Conservation (phyloP, 2,113 vertebrate genomes). For the Scomber japonicus region DNA sequence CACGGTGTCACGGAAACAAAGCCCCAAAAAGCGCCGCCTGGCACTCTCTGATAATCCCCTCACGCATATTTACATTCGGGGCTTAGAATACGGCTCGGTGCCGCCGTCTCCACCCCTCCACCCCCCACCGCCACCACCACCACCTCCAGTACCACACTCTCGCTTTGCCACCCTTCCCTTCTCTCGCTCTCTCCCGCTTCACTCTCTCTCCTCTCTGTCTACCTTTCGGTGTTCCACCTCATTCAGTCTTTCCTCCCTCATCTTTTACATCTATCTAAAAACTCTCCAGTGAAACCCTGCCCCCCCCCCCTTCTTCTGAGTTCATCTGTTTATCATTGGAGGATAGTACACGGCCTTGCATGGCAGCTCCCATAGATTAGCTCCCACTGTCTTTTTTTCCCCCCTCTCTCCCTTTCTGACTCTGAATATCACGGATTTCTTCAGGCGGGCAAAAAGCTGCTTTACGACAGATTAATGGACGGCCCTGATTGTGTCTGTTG, state of each 20-base stretch:
- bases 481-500: slow-evolving; percentile 52
- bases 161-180: background rate
- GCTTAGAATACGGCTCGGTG: slow-evolving; percentile 67
- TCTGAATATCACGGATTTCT: slow-evolving; percentile 67
- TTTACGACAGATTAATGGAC: slow-evolving; percentile 71
- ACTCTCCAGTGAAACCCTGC: background rate
- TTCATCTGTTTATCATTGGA: slow-evolving; percentile 56
- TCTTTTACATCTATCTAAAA: slow-evolving; percentile 19
- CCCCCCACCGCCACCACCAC: background rate
- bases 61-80: slow-evolving; percentile 80
- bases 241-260: background rate
- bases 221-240: slow-evolving; percentile 35
- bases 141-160: background rate
- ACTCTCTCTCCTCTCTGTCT: background rate
- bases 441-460: slow-evolving; percentile 64
- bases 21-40: slow-evolving; percentile 77
- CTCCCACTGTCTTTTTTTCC: slow-evolving; percentile 18
- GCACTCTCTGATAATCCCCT: slow-evolving; percentile 84
- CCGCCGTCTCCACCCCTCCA: slow-evolving; percentile 17
- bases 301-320: background rate
- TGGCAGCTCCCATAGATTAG: slow-evolving; percentile 69
- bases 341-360: slow-evolving; percentile 51
- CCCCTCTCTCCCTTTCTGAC: background rate
- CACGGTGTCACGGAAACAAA: slow-evolving; percentile 84
- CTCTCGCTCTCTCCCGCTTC: background rate